Evolutionary conservation across 2,113 vertebrate species (phyloP).

Genomic region (Mystacornis crossleyi): DNA sequence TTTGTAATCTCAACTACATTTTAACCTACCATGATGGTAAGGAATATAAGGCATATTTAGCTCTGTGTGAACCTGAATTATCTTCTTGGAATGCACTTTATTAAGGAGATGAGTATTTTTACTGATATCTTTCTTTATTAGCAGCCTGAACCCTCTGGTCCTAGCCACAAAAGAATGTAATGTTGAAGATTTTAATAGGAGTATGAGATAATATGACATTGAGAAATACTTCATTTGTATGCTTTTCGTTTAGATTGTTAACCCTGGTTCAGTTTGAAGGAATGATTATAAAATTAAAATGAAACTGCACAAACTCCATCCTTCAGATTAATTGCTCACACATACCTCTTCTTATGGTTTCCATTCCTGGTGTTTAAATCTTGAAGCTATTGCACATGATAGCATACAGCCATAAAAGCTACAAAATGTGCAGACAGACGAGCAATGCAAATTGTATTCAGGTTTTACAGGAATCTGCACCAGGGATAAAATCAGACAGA

Average conservation of each 20-base stretch:
- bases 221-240: not conserved
- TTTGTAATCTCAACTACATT: slow-evolving; percentile 23
- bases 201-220: not conserved
- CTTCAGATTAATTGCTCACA: slow-evolving; percentile 28
- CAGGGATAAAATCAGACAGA: not conserved
- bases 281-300: not conserved
- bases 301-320: not conserved
- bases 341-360: not conserved
- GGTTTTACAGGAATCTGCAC: not conserved
- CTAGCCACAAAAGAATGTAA: slow-evolving; percentile 13
- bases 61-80: slow-evolving; percentile 25
- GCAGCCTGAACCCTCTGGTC: not conserved
- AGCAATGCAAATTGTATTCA: slow-evolving; percentile 49
- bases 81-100: slow-evolving; percentile 29
- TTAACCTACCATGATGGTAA: not conserved
- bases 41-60: slow-evolving; percentile 11
- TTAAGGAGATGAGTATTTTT: slow-evolving; percentile 31
- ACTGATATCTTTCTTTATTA: slow-evolving; percentile 13
- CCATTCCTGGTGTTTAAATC: slow-evolving; percentile 28
- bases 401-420: not conserved
- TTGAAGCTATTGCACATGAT: not conserved
- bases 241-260: not conserved
- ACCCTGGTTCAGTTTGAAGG: not conserved
- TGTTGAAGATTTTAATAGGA: not conserved
- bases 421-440: slow-evolving; percentile 15